These are phyloP conservation scores for Agelastica alni DNA, from an alignment of 2,888 invertebrate genomes.

Conservation along the genomic window DNA sequence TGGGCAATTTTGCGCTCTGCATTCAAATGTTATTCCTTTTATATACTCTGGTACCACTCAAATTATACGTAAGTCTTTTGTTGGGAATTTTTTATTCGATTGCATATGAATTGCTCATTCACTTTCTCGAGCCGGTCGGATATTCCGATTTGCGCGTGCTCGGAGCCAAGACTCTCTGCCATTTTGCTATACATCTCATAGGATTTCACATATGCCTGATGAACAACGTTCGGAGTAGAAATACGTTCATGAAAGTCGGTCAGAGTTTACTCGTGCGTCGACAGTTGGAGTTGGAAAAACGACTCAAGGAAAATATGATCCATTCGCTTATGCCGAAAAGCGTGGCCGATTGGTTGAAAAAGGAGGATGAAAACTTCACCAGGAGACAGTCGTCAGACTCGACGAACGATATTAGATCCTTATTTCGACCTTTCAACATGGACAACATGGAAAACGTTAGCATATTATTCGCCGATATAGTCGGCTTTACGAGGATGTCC, in stretches of 20 bases:
- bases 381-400: slow-evolving; percentile 60
- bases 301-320: slow-evolving; percentile 95
- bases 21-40: slow-evolving; percentile 87
- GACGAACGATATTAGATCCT: slow-evolving; percentile 73
- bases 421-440: slow-evolving; percentile 97
- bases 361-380: slow-evolving; percentile 69
- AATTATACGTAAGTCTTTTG: slow-evolving; percentile 80
- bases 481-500: slow-evolving; percentile 96
- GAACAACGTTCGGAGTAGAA: slow-evolving; percentile 90
- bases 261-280: slow-evolving; percentile 87
- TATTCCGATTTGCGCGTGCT: slow-evolving; percentile 56
- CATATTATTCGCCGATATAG: slow-evolving; percentile 96
- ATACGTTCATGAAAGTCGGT: slow-evolving; percentile 95
- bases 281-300: slow-evolving; percentile 91
- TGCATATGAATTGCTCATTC: slow-evolving; percentile 78
- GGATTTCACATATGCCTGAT: slow-evolving; percentile 92
- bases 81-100: slow-evolving; percentile 84
- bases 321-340: slow-evolving; percentile 97
- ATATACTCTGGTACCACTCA: slow-evolving; percentile 92
- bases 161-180: slow-evolving; percentile 75
- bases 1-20: slow-evolving; percentile 82
- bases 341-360: slow-evolving; percentile 83
- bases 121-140: slow-evolving; percentile 39
- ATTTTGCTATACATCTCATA: slow-evolving; percentile 87
- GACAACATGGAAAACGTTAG: slow-evolving; percentile 94